Evolutionary conservation across 2,888 invertebrate species (phyloP).

Genomic region (Melinaea menophilus): DNA sequence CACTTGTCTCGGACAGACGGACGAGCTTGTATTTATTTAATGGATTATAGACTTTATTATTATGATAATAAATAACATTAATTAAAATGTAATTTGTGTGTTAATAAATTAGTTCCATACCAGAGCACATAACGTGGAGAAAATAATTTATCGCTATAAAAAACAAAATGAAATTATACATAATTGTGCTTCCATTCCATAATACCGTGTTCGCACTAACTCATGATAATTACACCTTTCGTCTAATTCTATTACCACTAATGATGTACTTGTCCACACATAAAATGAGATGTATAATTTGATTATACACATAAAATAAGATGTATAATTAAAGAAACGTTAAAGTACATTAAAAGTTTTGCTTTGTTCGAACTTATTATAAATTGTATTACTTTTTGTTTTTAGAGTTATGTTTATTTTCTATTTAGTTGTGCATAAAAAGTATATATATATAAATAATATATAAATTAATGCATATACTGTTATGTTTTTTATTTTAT

Average conservation of each 20-base stretch:
- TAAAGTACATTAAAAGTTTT: no score
- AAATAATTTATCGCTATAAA: constrained; percentile 46
- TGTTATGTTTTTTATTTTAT: no score
- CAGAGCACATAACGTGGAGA: constrained; percentile 32
- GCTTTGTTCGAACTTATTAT: no score
- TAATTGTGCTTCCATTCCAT: constrained; percentile 57
- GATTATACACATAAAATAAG: no score
- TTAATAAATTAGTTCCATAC: constrained; percentile 41
- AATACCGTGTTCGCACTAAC: constrained; percentile 54
- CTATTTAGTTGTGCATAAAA: no score
- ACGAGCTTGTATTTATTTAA: background rate
- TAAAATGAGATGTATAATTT: background rate
- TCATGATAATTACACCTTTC: constrained; percentile 47
- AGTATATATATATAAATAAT: no score
- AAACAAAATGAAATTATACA: constrained; percentile 48
- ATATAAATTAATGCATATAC: no score
- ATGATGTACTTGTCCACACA: constrained; percentile 30
- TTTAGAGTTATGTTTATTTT: no score
- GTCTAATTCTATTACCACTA: constrained; percentile 45
- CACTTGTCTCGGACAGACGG: constrained; percentile 16
- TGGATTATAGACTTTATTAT: constrained; percentile 8
- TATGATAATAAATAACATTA: constrained; percentile 1
- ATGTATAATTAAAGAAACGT: no score
- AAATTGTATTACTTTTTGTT: no score
- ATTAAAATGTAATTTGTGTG: constrained; percentile 16